Base-by-base conservation (phyloP, 2,888 invertebrate species). In the Drosophila rubida region DNA sequence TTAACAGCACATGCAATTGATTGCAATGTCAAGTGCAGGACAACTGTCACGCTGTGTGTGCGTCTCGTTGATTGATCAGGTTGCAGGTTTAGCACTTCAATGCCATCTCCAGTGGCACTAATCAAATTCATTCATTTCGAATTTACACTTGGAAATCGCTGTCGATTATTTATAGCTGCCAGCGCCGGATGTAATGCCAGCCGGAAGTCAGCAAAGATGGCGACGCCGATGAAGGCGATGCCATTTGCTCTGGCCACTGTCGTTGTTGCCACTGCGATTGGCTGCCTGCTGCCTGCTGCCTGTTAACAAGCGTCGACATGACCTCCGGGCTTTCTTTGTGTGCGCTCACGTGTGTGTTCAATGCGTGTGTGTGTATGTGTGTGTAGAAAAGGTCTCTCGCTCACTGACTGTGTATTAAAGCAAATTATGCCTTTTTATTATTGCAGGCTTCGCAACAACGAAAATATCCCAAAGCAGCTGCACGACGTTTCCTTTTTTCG, bases 61-160 rank as follows among this genome's bases (percentile, higher is more conserved):
- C 13, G 5, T 35, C 72, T 49, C 39, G 16, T 59, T 60, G 60
- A 61, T 71, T 71, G 55, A 75, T 59, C 53, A 32, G 32, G 19
- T 54, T 23, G 51, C 51, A 51, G 23, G 37, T 13, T 25, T 13
- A 46, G 53, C 32, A 35, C 27, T 22, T 44, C 41, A 22, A 39
- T 59, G 32, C 42, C 37, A 32, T 49, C 32, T 60, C 30, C 16
- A 4, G 27, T 44, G 59, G 27, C 53, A 61, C 66, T 69, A 81
- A 81, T 81, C 87, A 81, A 81, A 87, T 81, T 87, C 80, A 85
- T 81, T 85, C 62, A 64, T 61, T 51, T 44, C 49, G 61, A 66
- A 67, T 64, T 65, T 68, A 63, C 75, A 73, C 69, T 78, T 70
- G 66, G 49, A 65, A 67, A 78, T 71, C 85, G 58, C 60, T 66